Base-by-base conservation (phyloP, 2,113 vertebrate genomes). In the Megaleporinus macrocephalus region DNA sequence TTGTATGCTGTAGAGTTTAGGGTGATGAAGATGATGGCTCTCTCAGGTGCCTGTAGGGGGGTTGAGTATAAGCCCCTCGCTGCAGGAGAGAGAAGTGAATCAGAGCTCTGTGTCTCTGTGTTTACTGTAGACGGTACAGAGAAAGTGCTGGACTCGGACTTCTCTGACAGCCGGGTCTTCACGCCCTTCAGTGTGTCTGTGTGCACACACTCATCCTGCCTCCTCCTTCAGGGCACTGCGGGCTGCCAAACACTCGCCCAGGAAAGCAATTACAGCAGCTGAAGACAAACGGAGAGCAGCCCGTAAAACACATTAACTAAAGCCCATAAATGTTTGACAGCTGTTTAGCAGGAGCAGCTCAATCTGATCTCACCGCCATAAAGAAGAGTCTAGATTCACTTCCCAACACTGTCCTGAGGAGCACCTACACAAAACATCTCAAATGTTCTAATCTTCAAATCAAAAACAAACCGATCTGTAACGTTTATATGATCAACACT, bases 251-350 rank as follows among this genome's bases (percentile, higher is more conserved):
- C 75, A 62, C 86, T 87, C 87, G 79, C n/a, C 83, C 62, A 86
- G 88, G 77, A 85, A 84, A 57, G 66, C 79, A 91, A 90, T 91
- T 89, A 90, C 55, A 36, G 69, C 71, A 76, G 80, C 78, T 86
- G 89, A 89, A 89, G 68, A 86, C 88, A 83, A 87, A 90, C 87
- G 81, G 86, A 86, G 79, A 84, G 76, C 75, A 81, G 30, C 70
- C 82, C 85, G 78, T 85, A 79, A 85, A 90, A 90, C n/a, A 44
- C 71, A 85, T 88, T 88, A 90, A 85, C 76, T 41, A 84, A 88
- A 62, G 20, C 74, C 78, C 53, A 89, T 88, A 88, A 89, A 92
- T 84, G 86, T 89, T 84, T 89, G 80, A 86, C 85, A 86, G 75
- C 57, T 81, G 83, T 85, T 86, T 86, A 74, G 83, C 0, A 44